These are phyloP conservation scores for Cecidostiba fungosa DNA, from an alignment of 2,888 invertebrate genomes.

Conservation along the genomic window DNA sequence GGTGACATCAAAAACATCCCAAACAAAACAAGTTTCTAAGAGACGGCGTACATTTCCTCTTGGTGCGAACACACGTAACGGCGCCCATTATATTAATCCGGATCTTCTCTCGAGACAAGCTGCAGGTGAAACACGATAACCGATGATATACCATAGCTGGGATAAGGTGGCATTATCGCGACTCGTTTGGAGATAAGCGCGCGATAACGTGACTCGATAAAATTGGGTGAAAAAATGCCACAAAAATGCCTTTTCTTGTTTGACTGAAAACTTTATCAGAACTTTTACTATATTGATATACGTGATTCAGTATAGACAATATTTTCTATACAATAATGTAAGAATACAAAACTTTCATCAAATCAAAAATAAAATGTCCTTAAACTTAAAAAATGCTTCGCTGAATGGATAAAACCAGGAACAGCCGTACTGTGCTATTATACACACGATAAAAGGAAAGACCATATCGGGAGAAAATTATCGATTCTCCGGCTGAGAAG, in stretches of 20 bases:
- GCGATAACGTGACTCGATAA: conserved; percentile 36
- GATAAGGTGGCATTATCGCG: conserved; percentile 15
- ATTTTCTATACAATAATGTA: not conserved
- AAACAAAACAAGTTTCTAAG: not conserved
- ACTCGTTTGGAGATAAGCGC: conserved; percentile 31
- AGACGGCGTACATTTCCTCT: not conserved
- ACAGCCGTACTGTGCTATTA: not conserved
- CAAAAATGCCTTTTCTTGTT: conserved; percentile 21
- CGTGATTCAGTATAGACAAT: too few relatives aligned
- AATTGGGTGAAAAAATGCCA: conserved; percentile 45
- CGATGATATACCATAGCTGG: not conserved
- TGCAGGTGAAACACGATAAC: conserved; percentile 3
- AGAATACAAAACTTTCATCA: not conserved
- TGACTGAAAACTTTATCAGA: too few relatives aligned
- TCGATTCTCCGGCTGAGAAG: conserved; percentile 10
- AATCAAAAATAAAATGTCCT: not conserved
- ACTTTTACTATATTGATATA: too few relatives aligned
- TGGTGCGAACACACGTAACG: not conserved
- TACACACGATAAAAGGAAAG: not conserved
- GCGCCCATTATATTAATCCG: not conserved
- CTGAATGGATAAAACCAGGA: not conserved
- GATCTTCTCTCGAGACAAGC: not conserved
- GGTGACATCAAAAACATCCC: not conserved
- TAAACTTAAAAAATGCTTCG: not conserved
- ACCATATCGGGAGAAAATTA: not conserved